Evolutionary conservation across 2,797 vertebrate genomes (phyloP).

Genomic region (Allobates femoralis): DNA sequence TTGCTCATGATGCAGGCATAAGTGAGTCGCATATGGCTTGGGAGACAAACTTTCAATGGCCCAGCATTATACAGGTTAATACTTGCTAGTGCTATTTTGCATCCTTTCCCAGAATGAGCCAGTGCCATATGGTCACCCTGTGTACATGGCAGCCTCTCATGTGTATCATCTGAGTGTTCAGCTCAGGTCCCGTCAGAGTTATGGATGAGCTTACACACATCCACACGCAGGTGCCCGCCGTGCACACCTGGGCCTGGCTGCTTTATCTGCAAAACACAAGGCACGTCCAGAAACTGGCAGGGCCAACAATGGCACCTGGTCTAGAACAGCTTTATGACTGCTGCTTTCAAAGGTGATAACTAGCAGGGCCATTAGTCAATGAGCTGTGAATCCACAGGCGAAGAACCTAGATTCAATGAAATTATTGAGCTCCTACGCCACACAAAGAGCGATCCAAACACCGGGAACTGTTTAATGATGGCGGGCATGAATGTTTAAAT

Average conservation of each 20-base stretch:
- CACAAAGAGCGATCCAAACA: slow-evolving; percentile 24
- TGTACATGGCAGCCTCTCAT: slow-evolving; percentile 54
- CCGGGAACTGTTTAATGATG: slow-evolving; percentile 36
- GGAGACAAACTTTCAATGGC: not conserved
- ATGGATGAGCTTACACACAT: slow-evolving; percentile 60
- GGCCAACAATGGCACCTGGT: slow-evolving; percentile 58
- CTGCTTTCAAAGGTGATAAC: slow-evolving; percentile 53
- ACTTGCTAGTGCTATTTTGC: slow-evolving; percentile 32
- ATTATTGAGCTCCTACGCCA: slow-evolving; percentile 5
- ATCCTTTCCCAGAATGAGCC: slow-evolving; percentile 39
- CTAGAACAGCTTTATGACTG: slow-evolving; percentile 55
- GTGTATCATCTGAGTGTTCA: slow-evolving; percentile 52
- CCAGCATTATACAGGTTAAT: slow-evolving; percentile 31
- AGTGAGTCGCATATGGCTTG: not conserved
- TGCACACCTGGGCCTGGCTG: slow-evolving; percentile 62
- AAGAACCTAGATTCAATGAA: slow-evolving; percentile 27
- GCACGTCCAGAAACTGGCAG: slow-evolving; percentile 53
- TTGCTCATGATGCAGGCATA: not conserved
- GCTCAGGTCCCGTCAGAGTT: slow-evolving; percentile 57
- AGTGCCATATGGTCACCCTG: slow-evolving; percentile 59
- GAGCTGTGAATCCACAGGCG: slow-evolving; percentile 44
- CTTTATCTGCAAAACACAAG: slow-evolving; percentile 51
- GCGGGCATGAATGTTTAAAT: slow-evolving; percentile 46
- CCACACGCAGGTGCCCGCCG: slow-evolving; percentile 54
- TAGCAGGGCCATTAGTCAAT: slow-evolving; percentile 54